These are phyloP conservation scores for Lingula anatina DNA, from an alignment of 2,888 invertebrate species.

Conservation along the genomic window DNA sequence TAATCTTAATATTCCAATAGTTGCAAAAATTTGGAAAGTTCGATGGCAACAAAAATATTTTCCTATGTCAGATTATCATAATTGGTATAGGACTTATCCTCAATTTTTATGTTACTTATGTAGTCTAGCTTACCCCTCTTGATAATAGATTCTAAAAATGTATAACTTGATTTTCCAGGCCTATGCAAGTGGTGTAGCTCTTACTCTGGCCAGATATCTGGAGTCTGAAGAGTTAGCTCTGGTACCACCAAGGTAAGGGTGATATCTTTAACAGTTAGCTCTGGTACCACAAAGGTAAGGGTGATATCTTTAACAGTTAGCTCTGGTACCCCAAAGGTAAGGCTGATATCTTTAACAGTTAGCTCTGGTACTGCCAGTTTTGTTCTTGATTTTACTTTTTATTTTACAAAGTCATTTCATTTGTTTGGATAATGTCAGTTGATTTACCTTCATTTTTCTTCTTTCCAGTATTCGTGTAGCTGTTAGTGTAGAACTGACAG, in stretches of 20 bases:
- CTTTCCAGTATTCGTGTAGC: slow-evolving; percentile 61
- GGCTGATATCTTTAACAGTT: neutral
- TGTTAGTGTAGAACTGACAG: slow-evolving; percentile 62
- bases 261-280: too few relatives aligned
- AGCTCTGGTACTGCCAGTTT: neutral
- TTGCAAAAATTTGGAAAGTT: too few relatives aligned
- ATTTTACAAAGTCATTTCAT: neutral
- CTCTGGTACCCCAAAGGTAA: too few relatives aligned
- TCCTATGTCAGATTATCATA: too few relatives aligned
- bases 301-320: too few relatives aligned
- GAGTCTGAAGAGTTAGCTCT: slow-evolving; percentile 62
- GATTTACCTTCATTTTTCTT: neutral
- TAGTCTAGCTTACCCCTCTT: too few relatives aligned
- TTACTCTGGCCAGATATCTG: slow-evolving; percentile 68
- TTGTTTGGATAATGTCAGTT: neutral
- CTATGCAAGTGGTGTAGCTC: slow-evolving; percentile 64
- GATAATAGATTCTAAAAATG: slow-evolving; percentile 33
- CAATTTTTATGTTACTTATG: too few relatives aligned
- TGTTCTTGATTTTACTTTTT: neutral
- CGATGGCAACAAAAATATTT: too few relatives aligned
- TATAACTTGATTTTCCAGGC: slow-evolving; percentile 55
- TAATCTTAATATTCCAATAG: neutral
- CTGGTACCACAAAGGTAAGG: too few relatives aligned
- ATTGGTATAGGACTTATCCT: too few relatives aligned
- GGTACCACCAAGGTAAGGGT: slow-evolving; percentile 62